A percentile compares a stretch with the other conserved stretches of the same genome.
Conservation (phyloP, 2,797 vertebrate species). For the Tragelaphus oryx region DNA sequence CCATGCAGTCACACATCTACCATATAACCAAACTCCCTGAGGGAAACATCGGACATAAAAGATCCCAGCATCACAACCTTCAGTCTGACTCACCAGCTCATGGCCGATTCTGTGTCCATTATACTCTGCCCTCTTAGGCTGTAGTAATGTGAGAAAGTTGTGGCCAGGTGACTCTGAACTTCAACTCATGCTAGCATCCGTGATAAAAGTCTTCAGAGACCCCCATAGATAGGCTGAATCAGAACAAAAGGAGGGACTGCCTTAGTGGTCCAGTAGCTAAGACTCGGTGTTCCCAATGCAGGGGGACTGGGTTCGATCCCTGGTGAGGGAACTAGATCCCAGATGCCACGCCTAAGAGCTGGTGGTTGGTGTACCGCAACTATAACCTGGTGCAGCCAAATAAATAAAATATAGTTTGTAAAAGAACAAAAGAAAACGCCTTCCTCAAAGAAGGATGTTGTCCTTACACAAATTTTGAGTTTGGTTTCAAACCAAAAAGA, state of each 20-base stretch:
- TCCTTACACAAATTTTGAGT: not conserved
- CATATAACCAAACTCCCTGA: not conserved
- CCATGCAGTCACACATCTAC: not conserved
- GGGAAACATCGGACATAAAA: not conserved
- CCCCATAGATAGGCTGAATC: not conserved
- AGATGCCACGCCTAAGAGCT: not conserved
- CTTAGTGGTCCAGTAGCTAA: not conserved
- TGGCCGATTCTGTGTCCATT: accelerated
- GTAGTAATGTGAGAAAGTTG: accelerated
- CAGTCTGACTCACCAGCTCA: too few relatives aligned
- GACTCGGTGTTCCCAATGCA: not conserved
- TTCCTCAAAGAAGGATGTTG: not conserved
- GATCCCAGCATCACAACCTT: accelerated
- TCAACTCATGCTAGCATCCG: too few relatives aligned
- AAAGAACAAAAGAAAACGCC: not conserved
- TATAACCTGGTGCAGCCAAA: not conserved
- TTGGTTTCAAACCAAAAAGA: not conserved
- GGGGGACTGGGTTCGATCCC: not conserved
- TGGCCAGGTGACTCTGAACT: not conserved
- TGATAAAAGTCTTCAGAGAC: not conserved
- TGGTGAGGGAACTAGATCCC: not conserved
- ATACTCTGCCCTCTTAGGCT: not conserved
- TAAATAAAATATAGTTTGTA: not conserved
- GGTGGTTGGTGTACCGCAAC: not conserved
- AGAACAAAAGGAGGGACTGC: not conserved